Evolutionary conservation across 2,797 vertebrate species (phyloP).

Genomic region (Gymnoscopelus microlampas): DNA sequence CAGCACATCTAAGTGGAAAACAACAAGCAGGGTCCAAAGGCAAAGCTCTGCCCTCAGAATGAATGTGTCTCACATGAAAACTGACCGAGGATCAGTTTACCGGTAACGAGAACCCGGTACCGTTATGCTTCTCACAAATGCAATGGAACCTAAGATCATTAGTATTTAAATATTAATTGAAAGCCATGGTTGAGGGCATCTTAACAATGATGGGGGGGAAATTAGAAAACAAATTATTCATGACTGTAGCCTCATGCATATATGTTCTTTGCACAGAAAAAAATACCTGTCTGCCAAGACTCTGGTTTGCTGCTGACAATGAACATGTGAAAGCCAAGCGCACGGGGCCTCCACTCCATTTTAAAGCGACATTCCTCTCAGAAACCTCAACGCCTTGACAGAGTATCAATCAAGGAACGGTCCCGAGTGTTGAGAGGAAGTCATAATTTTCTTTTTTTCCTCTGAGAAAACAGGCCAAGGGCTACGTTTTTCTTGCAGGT

Average conservation of each 20-base stretch:
- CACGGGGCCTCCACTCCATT: too few species aligned
- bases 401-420: constrained; percentile 62
- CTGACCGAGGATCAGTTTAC: constrained; percentile 36
- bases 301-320: constrained; percentile 6
- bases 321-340: constrained; percentile 13
- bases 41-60: constrained; percentile 16
- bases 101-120: constrained; percentile 29
- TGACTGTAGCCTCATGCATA: constrained; percentile 8
- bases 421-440: constrained; percentile 44
- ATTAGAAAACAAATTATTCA: constrained; percentile 59
- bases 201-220: constrained; percentile 37
- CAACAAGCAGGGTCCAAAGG: neutral
- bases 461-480: constrained; percentile 45
- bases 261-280: neutral
- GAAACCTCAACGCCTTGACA: constrained; percentile 26
- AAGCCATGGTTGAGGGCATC: constrained; percentile 41
- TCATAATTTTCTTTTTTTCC: constrained; percentile 39
- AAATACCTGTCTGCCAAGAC: neutral
- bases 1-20: constrained; percentile 55
- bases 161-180: constrained; percentile 65
- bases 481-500: constrained; percentile 44
- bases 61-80: constrained; percentile 20
- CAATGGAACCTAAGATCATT: constrained; percentile 48
- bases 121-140: neutral
- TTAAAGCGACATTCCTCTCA: constrained; percentile 6